Evolutionary conservation across 2,797 vertebrate species (phyloP).

Genomic region (Masticophis lateralis): DNA sequence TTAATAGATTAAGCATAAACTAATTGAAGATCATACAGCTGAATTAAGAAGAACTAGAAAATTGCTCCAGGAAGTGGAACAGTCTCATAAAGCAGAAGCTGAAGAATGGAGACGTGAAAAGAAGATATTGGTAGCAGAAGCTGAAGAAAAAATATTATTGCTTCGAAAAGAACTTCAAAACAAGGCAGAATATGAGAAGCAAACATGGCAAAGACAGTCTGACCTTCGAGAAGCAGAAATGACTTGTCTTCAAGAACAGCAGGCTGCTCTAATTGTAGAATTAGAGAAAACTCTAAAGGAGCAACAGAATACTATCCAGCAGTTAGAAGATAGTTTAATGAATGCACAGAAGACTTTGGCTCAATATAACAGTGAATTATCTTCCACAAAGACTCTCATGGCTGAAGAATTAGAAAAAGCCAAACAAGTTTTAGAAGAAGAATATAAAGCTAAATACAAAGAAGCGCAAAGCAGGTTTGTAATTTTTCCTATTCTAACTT

Average conservation of each 20-base stretch:
- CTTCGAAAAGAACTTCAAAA: conserved; percentile 59
- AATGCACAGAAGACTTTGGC: conserved; percentile 57
- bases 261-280: conserved; percentile 67
- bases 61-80: conserved; percentile 55
- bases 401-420: conserved; percentile 71
- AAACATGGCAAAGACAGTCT: conserved; percentile 61
- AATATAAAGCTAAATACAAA: conserved; percentile 69
- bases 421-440: conserved; percentile 64
- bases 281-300: conserved; percentile 73
- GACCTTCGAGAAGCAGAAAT: conserved; percentile 67
- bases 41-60: conserved; percentile 56
- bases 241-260: conserved; percentile 61
- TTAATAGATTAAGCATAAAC: conserved; percentile 53
- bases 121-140: conserved; percentile 43
- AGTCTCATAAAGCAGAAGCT: conserved; percentile 54
- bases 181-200: conserved; percentile 69
- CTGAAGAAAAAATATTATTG: conserved; percentile 52
- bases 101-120: conserved; percentile 58
- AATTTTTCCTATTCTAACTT: background rate
- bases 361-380: conserved; percentile 66
- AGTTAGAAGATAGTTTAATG: conserved; percentile 72
- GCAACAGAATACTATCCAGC: conserved; percentile 72
- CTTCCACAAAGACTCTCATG: conserved; percentile 63
- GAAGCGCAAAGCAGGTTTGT: conserved; percentile 78
- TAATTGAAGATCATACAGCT: conserved; percentile 58